Evolutionary conservation across 2,888 invertebrate species (phyloP).

Genomic region (Synergus itoensis): DNA sequence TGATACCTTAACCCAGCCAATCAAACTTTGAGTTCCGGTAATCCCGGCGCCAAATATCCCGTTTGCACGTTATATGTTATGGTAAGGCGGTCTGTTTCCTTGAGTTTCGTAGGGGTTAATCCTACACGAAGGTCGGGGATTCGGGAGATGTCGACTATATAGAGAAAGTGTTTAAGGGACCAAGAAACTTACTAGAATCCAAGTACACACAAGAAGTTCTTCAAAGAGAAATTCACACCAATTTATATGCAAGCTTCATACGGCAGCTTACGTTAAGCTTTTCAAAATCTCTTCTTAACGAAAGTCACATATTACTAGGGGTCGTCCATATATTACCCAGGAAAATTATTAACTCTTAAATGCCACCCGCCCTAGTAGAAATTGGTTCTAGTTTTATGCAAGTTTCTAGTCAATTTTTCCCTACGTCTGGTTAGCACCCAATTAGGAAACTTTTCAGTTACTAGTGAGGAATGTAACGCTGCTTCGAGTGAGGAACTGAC

Average conservation of each 20-base stretch:
- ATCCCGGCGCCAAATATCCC: conserved; percentile 73
- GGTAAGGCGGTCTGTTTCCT: conserved; percentile 62
- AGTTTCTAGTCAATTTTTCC: too few species aligned
- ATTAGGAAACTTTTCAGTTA: too few species aligned
- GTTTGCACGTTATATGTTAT: conserved; percentile 69
- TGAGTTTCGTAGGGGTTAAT: conserved; percentile 63
- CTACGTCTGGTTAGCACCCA: too few species aligned
- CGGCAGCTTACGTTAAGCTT: background rate
- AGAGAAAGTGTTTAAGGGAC: conserved; percentile 14
- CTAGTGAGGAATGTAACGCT: too few species aligned
- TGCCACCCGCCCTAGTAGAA: too few species aligned
- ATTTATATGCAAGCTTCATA: background rate
- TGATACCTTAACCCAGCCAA: conserved; percentile 74
- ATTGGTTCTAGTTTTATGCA: too few species aligned
- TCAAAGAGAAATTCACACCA: background rate
- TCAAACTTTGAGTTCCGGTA: conserved; percentile 75
- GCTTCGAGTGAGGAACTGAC: too few species aligned
- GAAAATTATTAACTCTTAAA: too few species aligned
- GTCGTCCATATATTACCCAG: too few species aligned
- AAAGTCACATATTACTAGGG: too few species aligned
- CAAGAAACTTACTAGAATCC: background rate
- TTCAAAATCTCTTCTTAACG: too few species aligned
- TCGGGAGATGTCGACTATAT: background rate
- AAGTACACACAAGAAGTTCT: background rate
- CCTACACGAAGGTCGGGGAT: conserved; percentile 44